Evolutionary conservation across 1,140 invertebrate genomes (phyloP).

Genomic region (Amyelois transitella): DNA sequence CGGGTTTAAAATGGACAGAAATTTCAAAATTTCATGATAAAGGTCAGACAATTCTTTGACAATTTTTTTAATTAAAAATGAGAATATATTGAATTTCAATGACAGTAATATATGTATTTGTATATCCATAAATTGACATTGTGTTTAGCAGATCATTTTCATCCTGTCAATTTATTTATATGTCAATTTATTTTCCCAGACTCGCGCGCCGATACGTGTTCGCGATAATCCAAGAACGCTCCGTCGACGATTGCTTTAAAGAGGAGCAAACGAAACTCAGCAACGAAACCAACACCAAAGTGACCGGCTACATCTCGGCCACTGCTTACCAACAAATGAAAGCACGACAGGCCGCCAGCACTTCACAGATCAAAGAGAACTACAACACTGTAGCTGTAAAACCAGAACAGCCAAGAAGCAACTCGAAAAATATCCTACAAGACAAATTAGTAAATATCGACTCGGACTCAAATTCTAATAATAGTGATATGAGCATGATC

Average conservation of each 20-base stretch:
- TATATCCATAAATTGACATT: too few relatives aligned
- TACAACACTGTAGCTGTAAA: slow-evolving; percentile 30
- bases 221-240: slow-evolving; percentile 76
- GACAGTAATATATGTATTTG: too few relatives aligned
- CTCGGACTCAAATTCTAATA: slow-evolving; percentile 46
- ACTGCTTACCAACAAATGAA: slow-evolving; percentile 51
- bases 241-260: slow-evolving; percentile 74
- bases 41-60: too few relatives aligned
- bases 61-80: too few relatives aligned
- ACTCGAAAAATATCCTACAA: slow-evolving; percentile 64
- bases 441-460: slow-evolving; percentile 71
- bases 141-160: too few relatives aligned
- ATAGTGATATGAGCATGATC: slow-evolving; percentile 36
- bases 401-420: slow-evolving; percentile 42
- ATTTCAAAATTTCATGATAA: too few relatives aligned
- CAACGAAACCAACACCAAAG: slow-evolving; percentile 37
- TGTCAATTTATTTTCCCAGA: too few relatives aligned
- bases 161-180: too few relatives aligned
- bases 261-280: slow-evolving; percentile 61
- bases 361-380: slow-evolving; percentile 66
- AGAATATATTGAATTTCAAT: too few relatives aligned
- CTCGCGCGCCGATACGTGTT: slow-evolving; percentile 78
- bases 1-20: too few relatives aligned
- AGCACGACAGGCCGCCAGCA: slow-evolving; percentile 28
- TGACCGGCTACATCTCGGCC: slow-evolving; percentile 65